These are phyloP conservation scores for Cyprinodon tularosa DNA, from an alignment of 2,113 vertebrate species.

Conservation along the genomic window DNA sequence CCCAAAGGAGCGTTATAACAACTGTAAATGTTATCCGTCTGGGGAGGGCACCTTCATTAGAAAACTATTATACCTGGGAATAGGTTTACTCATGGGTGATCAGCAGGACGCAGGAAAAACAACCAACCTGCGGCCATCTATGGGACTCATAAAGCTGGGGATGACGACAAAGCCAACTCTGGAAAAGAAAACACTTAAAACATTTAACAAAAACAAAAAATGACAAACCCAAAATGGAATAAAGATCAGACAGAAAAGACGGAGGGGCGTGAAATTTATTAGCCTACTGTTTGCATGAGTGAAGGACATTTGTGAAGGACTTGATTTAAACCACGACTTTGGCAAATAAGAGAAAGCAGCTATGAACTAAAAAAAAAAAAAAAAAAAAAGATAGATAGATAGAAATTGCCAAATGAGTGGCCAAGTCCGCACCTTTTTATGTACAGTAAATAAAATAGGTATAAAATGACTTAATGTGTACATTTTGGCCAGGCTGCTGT, in stretches of 20 bases:
- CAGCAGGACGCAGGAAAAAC: constrained; percentile 50
- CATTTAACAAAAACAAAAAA: background rate
- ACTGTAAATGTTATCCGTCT: constrained; percentile 50
- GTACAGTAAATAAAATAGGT: constrained; percentile 87
- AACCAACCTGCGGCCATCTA: constrained; percentile 40
- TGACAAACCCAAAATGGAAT: constrained; percentile 3
- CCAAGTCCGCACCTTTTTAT: constrained; percentile 83
- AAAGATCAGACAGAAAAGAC: constrained; percentile 38
- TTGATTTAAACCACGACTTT: constrained; percentile 87
- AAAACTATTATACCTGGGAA: constrained; percentile 61
- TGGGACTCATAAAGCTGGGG: constrained; percentile 15
- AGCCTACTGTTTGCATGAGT: constrained; percentile 85
- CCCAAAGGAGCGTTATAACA: constrained; percentile 58
- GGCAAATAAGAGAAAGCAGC: constrained; percentile 90
- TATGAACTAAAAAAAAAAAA: constrained; percentile 79
- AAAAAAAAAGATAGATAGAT: constrained; percentile 20
- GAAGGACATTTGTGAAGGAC: constrained; percentile 83
- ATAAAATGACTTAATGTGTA: constrained; percentile 84
- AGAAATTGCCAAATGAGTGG: constrained; percentile 76
- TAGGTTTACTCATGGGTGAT: constrained; percentile 45
- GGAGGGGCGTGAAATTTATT: constrained; percentile 88
- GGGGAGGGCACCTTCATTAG: constrained; percentile 58
- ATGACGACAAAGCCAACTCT: background rate
- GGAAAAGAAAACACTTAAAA: constrained; percentile 11
- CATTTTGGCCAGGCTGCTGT: constrained; percentile 84